Conservation (phyloP, 2,113 vertebrate genomes). For the Calidris pygmaea region DNA sequence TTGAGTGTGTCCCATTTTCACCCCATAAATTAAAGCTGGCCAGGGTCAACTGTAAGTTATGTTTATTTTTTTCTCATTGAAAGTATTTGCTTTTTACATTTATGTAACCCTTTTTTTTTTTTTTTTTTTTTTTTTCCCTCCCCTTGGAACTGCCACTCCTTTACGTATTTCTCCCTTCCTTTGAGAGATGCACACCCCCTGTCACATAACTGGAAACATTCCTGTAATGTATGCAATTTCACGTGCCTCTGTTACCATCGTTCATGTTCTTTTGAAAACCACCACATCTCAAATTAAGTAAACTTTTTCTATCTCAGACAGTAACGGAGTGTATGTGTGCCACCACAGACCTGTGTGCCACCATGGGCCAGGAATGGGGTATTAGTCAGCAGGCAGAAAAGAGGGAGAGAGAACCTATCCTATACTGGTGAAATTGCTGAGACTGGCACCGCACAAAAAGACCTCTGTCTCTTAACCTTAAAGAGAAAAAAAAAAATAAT, state of each 20-base stretch:
- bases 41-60: constrained; percentile 57
- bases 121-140: neutral
- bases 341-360: neutral
- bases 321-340: neutral
- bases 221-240: constrained; percentile 20
- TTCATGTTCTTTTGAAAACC: constrained; percentile 24
- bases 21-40: constrained; percentile 63
- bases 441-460: neutral
- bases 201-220: constrained; percentile 45
- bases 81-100: constrained; percentile 58
- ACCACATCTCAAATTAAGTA: neutral
- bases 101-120: neutral
- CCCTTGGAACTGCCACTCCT: constrained; percentile 4
- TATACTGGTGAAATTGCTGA: neutral
- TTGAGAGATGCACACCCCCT: constrained; percentile 48
- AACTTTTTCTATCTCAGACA: constrained; percentile 30
- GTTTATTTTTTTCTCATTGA: constrained; percentile 56
- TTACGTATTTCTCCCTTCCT: constrained; percentile 13
- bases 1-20: constrained; percentile 62
- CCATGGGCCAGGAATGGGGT: neutral
- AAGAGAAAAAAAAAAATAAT: neutral
- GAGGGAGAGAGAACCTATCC: neutral
- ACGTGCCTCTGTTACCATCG: neutral
- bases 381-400: constrained; percentile 16
- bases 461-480: neutral